Evolutionary conservation across 2,888 invertebrate genomes (phyloP), one percentile per base, ranked within the genome.

Genomic region (Omphaloscelis lunosa): DNA sequence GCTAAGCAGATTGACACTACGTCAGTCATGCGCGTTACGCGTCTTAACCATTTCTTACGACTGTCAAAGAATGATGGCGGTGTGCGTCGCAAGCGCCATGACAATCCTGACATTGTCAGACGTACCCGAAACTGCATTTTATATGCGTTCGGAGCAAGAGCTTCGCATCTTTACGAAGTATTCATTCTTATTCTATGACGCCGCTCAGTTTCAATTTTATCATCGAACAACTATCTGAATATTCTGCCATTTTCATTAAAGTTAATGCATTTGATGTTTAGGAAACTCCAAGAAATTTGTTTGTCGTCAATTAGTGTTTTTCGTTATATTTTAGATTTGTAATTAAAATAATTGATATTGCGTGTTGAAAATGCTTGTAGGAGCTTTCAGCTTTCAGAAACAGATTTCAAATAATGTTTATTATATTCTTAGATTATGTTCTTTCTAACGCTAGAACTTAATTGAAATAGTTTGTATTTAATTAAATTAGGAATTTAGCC

Each of bases 131-230:
- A 39, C 23, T 59, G 27, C 20, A 59, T 61, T 61, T 61, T 15
- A 0, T 17, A 74, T 39, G 11, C 27, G 0, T 9, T 39, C 9
- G 8, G 1, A 51, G 8, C 66, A 51, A 7, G 7, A 75, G 11
- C 23, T 6, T 63, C 56, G 11, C 17, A 63, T 78, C 62, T 80
- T 15, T 2, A 12, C 0, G 7, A 58, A 23, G 12, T 0, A 41
- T 51, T 29, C 3, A 29, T 41, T 39, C 23, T 45, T 58, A 58
- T 23, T 81, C 74, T 65, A 34, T 80, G 41, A 77, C 85, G 81
- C 80, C 65, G 87, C 79, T 89, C 89, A 77, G 83, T 91, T 91
- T 89, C 89, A 91, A 93, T 94, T 34, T 93, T 94, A 93, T 91
- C 93, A 93, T 91, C 89, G 91, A 91, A 90, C 88, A 72, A 80